Percentiles rank a stretch among this genome's conserved stretches.
phyloP scores from a whole-genome alignment of 1,140 invertebrate species.

The Drosophila leontia region DNA sequence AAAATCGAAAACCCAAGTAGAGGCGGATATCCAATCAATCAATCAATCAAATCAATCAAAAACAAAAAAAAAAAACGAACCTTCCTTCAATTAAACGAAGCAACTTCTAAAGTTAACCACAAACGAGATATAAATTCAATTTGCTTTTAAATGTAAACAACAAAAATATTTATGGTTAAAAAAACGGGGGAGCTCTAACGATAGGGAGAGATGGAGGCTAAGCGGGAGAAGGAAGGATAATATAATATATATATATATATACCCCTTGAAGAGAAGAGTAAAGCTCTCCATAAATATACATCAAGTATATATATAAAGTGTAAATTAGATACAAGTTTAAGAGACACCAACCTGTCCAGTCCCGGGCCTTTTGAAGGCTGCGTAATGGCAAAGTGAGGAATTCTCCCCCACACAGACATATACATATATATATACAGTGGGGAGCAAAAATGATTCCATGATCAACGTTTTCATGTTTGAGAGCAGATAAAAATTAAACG shows the following conservation, averaged over 20 bases:
- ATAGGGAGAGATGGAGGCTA: conserved; percentile 1
- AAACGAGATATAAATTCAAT: conserved; percentile 42
- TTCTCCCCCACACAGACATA: conserved; percentile 14
- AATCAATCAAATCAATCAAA: conserved; percentile 46
- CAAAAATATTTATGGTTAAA: conserved; percentile 34
- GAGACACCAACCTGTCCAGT: not conserved
- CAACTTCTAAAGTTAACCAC: conserved; percentile 73
- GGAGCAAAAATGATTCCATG: too few species aligned
- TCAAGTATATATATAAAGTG: conserved; percentile 7
- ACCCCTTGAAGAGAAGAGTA: not conserved
- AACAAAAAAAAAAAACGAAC: not conserved
- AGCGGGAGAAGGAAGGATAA: not conserved
- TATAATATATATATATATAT: not conserved
- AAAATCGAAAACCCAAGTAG: conserved; percentile 18
- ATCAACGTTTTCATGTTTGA: too few species aligned
- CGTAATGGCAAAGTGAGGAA: not conserved
- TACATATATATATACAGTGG: not conserved
- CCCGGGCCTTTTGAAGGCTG: not conserved
- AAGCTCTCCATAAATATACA: not conserved
- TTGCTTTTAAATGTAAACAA: conserved; percentile 73
- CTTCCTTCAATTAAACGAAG: conserved; percentile 70
- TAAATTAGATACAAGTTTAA: conserved; percentile 12
- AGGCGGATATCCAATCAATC: conserved; percentile 15
- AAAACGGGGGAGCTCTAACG: conserved; percentile 20
- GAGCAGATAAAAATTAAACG: too few species aligned